A percentile compares a stretch with the other conserved stretches of the same genome.
These are phyloP conservation scores for Lycopodina hypogea DNA, from an alignment of 37 sponge, comb jelly and placozoan genomes.

Conservation along the genomic window DNA sequence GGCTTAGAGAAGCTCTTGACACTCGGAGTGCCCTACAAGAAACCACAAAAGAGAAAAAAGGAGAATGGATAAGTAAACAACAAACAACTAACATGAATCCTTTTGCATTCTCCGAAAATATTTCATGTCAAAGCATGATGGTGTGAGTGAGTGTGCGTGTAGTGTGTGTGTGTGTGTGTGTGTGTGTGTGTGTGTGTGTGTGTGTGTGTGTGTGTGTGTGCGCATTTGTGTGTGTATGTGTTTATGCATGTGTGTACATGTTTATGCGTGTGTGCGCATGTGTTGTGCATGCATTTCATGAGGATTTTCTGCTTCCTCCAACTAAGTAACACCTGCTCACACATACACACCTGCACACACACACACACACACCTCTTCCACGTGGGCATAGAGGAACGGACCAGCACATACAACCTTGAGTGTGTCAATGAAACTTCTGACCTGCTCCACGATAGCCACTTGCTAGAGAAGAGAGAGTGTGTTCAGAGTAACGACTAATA, in stretches of 20 bases:
- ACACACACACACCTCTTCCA: conserved; percentile 70
- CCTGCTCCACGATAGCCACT: conserved; percentile 74
- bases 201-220: no score
- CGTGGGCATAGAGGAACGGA: conserved; percentile 81
- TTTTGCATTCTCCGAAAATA: no score
- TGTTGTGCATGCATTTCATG: no score
- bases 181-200: no score
- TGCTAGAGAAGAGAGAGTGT: conserved; percentile 51
- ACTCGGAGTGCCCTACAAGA: conserved; percentile 58
- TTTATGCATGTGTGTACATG: no score
- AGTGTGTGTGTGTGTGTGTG: no score
- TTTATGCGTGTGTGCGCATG: no score
- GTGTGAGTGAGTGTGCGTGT: no score
- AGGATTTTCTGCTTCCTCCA: no score
- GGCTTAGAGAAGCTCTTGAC: conserved; percentile 60
- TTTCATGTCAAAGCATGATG: no score
- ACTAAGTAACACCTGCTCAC: no score
- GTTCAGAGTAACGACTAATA: not conserved
- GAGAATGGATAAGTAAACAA: not conserved
- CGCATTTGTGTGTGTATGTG: no score
- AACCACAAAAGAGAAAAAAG: not conserved
- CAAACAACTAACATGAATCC: not conserved
- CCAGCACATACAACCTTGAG: conserved; percentile 83
- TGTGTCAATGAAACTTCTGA: conserved; percentile 78
- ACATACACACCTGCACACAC: not conserved